A percentile compares a stretch with the other conserved stretches of the same genome.
Conservation (phyloP, 2,888 invertebrate genomes). For the Eustalomyia histrio region DNA sequence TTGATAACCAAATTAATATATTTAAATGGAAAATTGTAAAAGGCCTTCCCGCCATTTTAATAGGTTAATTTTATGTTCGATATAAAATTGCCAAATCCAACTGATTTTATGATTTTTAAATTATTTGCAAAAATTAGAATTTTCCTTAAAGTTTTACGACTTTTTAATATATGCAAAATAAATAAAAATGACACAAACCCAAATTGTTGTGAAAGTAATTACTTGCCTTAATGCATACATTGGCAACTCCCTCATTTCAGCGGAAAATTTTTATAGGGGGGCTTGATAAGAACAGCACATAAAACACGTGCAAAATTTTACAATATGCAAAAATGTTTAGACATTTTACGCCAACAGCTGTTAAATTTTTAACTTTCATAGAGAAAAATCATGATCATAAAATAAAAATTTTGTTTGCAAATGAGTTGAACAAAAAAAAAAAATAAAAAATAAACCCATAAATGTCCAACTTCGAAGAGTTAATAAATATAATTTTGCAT, state of each 20-base stretch:
- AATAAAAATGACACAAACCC: not conserved
- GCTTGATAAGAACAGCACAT: slow-evolving; percentile 43
- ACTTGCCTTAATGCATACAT: slow-evolving; percentile 36
- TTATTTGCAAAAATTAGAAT: slow-evolving; percentile 62
- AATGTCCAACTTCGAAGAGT: slow-evolving; percentile 64
- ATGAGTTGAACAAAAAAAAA: slow-evolving; percentile 57
- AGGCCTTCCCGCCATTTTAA: not conserved
- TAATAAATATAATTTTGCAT: slow-evolving; percentile 65
- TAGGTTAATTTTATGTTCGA: not conserved
- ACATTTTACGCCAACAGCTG: slow-evolving; percentile 55
- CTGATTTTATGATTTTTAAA: slow-evolving; percentile 55
- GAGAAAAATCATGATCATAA: slow-evolving; percentile 43
- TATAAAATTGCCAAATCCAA: not conserved
- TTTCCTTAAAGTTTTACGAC: slow-evolving; percentile 62
- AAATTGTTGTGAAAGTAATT: slow-evolving; percentile 43
- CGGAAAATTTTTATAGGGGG: slow-evolving; percentile 54
- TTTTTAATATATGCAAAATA: slow-evolving; percentile 67
- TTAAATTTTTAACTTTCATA: slow-evolving; percentile 46
- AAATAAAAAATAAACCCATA: no score
- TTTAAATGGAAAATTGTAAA: no score
- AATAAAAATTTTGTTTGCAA: slow-evolving; percentile 45
- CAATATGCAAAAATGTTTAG: slow-evolving; percentile 54
- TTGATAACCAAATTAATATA: no score
- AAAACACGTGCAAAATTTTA: slow-evolving; percentile 62
- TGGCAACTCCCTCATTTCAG: slow-evolving; percentile 33